A percentile compares a stretch with the other conserved stretches of the same genome.
Evolutionary conservation across 2,888 invertebrate species (phyloP).

Genomic region (Nephrotoma flavescens): DNA sequence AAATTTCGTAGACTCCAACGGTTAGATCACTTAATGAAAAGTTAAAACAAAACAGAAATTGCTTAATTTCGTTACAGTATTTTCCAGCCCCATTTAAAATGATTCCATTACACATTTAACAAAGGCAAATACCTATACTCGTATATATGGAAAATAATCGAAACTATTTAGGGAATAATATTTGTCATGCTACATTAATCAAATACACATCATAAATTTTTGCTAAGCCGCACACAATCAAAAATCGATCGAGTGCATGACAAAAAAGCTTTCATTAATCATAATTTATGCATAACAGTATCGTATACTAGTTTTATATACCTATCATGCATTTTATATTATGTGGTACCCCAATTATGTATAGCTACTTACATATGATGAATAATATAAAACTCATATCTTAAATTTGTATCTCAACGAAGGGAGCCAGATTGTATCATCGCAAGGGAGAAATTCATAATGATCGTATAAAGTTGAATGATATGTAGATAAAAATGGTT

Average conservation of each 20-base stretch:
- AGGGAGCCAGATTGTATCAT: not conserved
- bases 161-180: not conserved
- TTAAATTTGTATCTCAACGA: not conserved
- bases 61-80: no score
- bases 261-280: not conserved
- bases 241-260: not conserved
- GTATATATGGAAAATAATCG: not conserved
- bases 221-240: not conserved
- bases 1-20: no score
- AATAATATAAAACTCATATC: not conserved
- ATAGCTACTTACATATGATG: not conserved
- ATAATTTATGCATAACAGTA: not conserved
- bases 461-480: not conserved
- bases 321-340: not conserved
- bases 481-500: not conserved
- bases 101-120: no score
- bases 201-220: not conserved
- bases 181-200: not conserved
- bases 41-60: no score
- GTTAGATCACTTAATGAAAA: no score
- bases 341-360: not conserved
- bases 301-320: not conserved
- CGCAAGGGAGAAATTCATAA: not conserved
- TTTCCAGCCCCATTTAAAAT: no score
- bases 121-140: no score